Evolutionary conservation across 2,888 invertebrate genomes (phyloP).

Genomic region (Corbicula japonica): DNA sequence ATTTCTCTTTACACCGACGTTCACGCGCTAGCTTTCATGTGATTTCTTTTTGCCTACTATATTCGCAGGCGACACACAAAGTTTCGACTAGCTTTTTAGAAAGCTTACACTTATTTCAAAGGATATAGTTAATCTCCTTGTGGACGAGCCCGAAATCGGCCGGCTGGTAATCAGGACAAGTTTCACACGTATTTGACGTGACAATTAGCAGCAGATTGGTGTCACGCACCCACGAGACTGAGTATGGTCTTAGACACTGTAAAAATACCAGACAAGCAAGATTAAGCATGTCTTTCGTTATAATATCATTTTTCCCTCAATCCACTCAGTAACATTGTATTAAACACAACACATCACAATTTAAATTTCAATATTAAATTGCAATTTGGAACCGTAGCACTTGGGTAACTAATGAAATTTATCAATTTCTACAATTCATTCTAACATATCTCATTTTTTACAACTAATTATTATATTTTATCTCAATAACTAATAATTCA

Average conservation of each 20-base stretch:
- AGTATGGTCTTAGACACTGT: conserved; percentile 42
- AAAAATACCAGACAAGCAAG: background rate
- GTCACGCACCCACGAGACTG: conserved; percentile 43
- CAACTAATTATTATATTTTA: no score
- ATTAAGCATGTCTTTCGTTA: background rate
- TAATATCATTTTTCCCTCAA: background rate
- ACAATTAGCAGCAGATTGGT: conserved; percentile 56
- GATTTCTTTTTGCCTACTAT: background rate
- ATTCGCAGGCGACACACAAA: no score
- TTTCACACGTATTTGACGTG: background rate
- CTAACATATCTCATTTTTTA: no score
- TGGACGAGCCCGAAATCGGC: conserved; percentile 19
- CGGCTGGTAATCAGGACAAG: background rate
- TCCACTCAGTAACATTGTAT: background rate
- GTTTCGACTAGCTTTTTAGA: no score
- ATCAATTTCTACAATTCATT: no score
- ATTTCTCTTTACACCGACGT: background rate
- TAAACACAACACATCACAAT: background rate
- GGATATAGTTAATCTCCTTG: conserved; percentile 38
- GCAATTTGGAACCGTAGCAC: background rate
- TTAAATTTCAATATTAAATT: background rate
- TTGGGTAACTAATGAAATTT: background rate
- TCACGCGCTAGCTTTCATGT: background rate
- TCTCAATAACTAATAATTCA: no score
- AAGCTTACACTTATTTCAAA: conserved; percentile 8